Conservation (phyloP, 2,797 vertebrate species). For the Danionella dracula region DNA sequence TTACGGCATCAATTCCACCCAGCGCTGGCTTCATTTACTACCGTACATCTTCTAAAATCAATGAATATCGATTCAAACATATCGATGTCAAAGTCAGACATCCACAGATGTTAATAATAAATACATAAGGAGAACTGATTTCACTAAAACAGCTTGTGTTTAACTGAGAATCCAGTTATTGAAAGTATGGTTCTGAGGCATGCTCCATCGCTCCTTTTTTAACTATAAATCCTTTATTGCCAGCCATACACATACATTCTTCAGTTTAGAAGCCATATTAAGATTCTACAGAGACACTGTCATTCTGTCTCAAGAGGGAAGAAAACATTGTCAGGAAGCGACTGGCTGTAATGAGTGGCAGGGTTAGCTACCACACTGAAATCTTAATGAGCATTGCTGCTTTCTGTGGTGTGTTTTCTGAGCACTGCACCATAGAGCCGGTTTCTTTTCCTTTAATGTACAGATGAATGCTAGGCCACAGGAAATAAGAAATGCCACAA, state of each 20-base stretch:
- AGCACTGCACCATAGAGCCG: background rate
- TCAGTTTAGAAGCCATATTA: conserved; percentile 62
- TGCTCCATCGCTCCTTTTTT: background rate
- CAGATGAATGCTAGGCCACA: background rate
- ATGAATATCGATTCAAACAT: conserved; percentile 6
- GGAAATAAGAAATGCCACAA: conserved; percentile 11
- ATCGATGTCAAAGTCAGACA: conserved; percentile 2
- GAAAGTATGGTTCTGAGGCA: background rate
- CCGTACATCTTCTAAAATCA: conserved; percentile 8
- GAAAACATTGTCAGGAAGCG: conserved; percentile 63
- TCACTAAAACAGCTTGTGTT: too few relatives aligned
- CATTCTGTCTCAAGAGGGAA: conserved; percentile 56
- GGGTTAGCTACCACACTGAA: conserved; percentile 62
- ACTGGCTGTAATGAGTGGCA: conserved; percentile 71
- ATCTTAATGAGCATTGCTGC: conserved; percentile 65
- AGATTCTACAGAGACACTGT: conserved; percentile 61
- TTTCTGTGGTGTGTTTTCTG: conserved; percentile 48
- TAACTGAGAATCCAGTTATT: background rate
- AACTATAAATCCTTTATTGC: background rate
- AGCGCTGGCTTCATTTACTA: conserved; percentile 15
- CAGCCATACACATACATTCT: conserved; percentile 29
- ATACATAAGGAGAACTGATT: background rate
- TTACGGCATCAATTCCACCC: background rate
- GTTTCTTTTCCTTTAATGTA: conserved; percentile 1
- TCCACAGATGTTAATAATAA: conserved; percentile 10